These are phyloP conservation scores for Smittia sp. DNA, from an alignment of 2,888 invertebrate species.

Conservation along the genomic window DNA sequence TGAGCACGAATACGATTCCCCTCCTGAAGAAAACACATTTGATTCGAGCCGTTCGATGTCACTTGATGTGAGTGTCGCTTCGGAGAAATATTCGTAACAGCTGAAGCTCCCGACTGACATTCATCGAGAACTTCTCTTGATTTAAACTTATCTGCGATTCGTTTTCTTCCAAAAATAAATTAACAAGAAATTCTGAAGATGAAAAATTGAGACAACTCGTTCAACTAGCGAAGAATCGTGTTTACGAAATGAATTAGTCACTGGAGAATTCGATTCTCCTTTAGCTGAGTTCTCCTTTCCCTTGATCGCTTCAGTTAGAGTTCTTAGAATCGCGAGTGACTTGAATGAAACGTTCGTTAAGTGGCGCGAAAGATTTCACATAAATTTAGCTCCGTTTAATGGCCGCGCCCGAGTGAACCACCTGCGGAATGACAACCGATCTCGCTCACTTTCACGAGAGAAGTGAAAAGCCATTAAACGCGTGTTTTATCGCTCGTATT, in stretches of 20 bases:
- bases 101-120: slow-evolving; percentile 14
- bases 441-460: neutral
- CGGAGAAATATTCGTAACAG: slow-evolving; percentile 34
- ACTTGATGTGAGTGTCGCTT: slow-evolving; percentile 26
- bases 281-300: neutral
- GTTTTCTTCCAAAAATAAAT: slow-evolving; percentile 1
- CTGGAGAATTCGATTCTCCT: neutral
- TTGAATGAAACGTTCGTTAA: neutral
- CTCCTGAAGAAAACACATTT: neutral
- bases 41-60: slow-evolving; percentile 18
- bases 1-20: neutral
- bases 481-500: no score
- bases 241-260: neutral
- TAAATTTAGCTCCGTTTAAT: neutral
- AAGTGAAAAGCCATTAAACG: neutral
- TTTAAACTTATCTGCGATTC: neutral
- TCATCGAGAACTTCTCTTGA: slow-evolving; percentile 14
- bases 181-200: slow-evolving; percentile 10
- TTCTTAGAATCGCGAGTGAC: no score
- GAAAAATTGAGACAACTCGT: slow-evolving; percentile 14
- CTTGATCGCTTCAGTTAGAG: neutral
- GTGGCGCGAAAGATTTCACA: neutral
- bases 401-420: neutral
- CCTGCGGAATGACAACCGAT: neutral
- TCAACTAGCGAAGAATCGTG: neutral